These are phyloP conservation scores for Atrina japonica DNA, from an alignment of 2,888 invertebrate species.

Conservation along the genomic window DNA sequence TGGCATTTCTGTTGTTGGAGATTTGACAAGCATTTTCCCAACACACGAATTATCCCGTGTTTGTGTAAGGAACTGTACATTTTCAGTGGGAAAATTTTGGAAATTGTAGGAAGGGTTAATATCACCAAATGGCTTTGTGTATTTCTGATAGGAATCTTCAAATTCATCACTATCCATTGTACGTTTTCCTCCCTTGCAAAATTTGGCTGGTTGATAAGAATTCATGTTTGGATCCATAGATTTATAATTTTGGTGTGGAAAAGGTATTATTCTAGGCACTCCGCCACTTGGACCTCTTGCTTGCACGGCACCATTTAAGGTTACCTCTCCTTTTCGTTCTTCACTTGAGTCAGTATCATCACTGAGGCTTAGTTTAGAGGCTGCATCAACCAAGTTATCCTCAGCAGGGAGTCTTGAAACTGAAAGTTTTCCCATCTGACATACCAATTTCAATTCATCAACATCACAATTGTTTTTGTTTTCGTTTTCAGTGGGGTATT, in stretches of 20 bases:
- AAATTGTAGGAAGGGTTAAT: background rate
- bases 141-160: conserved; percentile 17
- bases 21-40: conserved; percentile 9
- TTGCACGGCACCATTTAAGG: background rate
- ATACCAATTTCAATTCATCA: background rate
- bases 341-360: background rate
- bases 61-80: conserved; percentile 7
- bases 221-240: background rate
- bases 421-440: conserved; percentile 6
- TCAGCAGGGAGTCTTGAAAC: background rate
- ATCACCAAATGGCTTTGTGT: conserved; percentile 13
- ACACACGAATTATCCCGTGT: conserved; percentile 1
- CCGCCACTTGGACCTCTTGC: conserved; percentile 34
- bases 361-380: background rate
- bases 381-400: background rate
- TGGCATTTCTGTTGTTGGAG: background rate
- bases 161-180: conserved; percentile 19
- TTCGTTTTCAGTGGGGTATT: background rate
- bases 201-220: conserved; percentile 3
- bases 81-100: background rate
- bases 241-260: background rate
- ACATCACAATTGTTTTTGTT: too few relatives aligned
- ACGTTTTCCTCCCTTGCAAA: conserved; percentile 4
- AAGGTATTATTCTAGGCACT: background rate
- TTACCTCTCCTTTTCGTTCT: background rate